Evolutionary conservation across 2,113 vertebrate species (phyloP), one percentile per base, ranked within the genome.

Genomic region (Stictonetta naevosa): DNA sequence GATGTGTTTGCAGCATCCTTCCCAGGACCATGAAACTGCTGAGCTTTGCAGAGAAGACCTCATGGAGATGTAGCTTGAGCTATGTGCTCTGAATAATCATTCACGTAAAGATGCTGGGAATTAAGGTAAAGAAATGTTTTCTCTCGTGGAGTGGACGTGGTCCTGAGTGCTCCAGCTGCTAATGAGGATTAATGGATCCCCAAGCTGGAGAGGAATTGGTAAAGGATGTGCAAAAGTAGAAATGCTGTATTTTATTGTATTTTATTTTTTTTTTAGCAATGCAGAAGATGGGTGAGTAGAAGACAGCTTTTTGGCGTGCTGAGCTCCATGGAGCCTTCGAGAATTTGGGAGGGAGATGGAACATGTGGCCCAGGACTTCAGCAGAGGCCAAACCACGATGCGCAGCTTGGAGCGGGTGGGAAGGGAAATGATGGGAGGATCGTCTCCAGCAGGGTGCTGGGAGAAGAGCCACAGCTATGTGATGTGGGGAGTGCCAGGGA

Each of bases 281-380:
- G 76, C 81, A 95, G 89, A 69, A 74, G 94, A 82, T 95, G 93
- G 63, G 62, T 90, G 85, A 91, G 91, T 90, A 95, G 81, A 90
- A 96, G 91, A 91, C 66, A 85, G 44, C 36, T 95, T 95, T 95
- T 92, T 95, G 93, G 84, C 93, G 90, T 28, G 31, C 25, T 91
- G 59, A 52, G 75, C 82, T 91, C 28, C 22, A 66, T 71, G 46
- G 72, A 94, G 82, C 63, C 59, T 92, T 94, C 40, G 67, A 92
- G 87, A 94, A 94, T 73, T 56, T 82, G 77, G 53, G 69, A 93
- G 64, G 58, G 58, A 86, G 81, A 55, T 23, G 38, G 91, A 94
- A 91, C 94, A 59, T 46, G 21, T 86, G 91, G 86, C 91, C 86
- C 77, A 92, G 46, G 46, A 48, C 20, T 18, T 8, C 25, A 55